These are phyloP conservation scores for Paramormyrops kingsleyae DNA, from an alignment of 2,113 vertebrate species.

Conservation along the genomic window DNA sequence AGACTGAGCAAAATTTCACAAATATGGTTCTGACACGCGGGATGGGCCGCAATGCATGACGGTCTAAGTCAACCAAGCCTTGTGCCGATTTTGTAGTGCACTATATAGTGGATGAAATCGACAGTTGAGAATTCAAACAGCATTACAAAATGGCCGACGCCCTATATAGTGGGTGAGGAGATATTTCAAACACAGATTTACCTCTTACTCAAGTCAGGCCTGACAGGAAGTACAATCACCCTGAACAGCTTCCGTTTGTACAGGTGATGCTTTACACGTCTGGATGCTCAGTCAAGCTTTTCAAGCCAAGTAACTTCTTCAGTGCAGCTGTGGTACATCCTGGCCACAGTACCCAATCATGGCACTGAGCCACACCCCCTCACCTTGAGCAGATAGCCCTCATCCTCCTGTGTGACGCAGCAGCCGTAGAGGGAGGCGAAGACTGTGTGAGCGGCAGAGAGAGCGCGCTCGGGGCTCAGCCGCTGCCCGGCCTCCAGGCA, in stretches of 20 bases:
- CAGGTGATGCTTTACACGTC: no score
- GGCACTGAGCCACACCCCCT: neutral
- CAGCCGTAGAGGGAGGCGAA: conserved; percentile 97
- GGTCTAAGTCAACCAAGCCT: neutral
- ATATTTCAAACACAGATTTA: no score
- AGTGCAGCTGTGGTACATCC: neutral
- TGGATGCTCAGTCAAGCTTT: neutral
- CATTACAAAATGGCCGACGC: neutral
- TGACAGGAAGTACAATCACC: no score
- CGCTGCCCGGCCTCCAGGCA: conserved; percentile 91
- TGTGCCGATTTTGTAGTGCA: neutral
- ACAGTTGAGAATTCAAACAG: neutral
- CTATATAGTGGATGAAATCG: neutral
- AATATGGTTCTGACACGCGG: neutral
- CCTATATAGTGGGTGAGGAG: neutral
- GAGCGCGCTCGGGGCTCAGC: conserved; percentile 88
- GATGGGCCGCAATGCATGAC: neutral
- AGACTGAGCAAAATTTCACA: neutral
- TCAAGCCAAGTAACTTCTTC: neutral
- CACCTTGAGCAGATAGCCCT: conserved; percentile 93
- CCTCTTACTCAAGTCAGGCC: no score
- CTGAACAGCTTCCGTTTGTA: no score
- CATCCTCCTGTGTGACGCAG: conserved; percentile 98
- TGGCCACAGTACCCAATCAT: neutral
- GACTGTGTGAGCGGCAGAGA: conserved; percentile 77